These are phyloP conservation scores for Platerodrilus igneus DNA, from an alignment of 2,888 invertebrate species.

Conservation along the genomic window DNA sequence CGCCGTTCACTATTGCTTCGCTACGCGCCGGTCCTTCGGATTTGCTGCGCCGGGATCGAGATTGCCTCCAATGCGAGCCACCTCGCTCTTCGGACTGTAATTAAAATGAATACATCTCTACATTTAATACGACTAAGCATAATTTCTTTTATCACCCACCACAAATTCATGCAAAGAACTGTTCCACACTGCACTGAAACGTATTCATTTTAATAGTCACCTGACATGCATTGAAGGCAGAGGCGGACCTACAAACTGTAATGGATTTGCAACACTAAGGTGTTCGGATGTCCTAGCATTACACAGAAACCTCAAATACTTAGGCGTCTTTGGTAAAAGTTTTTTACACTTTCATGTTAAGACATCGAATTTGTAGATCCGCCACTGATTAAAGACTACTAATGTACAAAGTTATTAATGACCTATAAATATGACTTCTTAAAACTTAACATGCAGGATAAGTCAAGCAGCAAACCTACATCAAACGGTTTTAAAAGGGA, in stretches of 20 bases:
- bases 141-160: slow-evolving; percentile 20
- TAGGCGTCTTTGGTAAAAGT: too few relatives aligned
- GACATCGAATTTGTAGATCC: too few relatives aligned
- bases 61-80: slow-evolving; percentile 54
- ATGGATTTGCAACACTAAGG: too few relatives aligned
- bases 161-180: slow-evolving; percentile 27
- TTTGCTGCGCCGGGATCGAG: slow-evolving; percentile 71
- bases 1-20: slow-evolving; percentile 37
- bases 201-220: slow-evolving; percentile 46
- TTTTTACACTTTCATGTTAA: too few relatives aligned
- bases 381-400: too few relatives aligned
- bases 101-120: slow-evolving; percentile 49
- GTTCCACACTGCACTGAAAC: slow-evolving; percentile 36
- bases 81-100: slow-evolving; percentile 68
- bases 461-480: slow-evolving; percentile 33
- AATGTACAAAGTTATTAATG: too few relatives aligned
- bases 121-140: slow-evolving; percentile 18
- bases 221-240: slow-evolving; percentile 32
- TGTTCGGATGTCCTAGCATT: too few relatives aligned
- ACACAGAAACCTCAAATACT: too few relatives aligned
- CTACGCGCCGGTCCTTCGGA: slow-evolving; percentile 65
- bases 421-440: slow-evolving; percentile 20
- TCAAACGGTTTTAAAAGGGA: slow-evolving; percentile 27
- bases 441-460: slow-evolving; percentile 29
- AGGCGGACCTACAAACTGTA: too few relatives aligned